Base-by-base conservation (phyloP, 1,140 invertebrate genomes). In the Eriosoma lanigerum region DNA sequence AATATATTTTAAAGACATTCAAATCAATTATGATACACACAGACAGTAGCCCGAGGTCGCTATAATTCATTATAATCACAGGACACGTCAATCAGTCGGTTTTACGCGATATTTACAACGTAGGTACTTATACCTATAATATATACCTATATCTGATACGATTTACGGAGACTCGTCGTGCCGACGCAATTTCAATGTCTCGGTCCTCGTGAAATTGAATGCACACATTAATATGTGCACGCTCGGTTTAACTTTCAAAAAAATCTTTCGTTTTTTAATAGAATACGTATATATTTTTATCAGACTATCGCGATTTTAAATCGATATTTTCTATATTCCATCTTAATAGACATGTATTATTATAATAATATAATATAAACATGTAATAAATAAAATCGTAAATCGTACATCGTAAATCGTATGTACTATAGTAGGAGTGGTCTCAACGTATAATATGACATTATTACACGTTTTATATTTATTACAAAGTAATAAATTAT, bases 61-160 rank as follows among this genome's bases (percentile, higher is more conserved):
- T 1, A 58, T 76, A 58, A 76, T 24, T 76, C 73, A 58, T 76
- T 76, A 58, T 76, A 58, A 76, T 76, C 52, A 76, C 38, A 24
- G 32, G 52, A 56, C 73, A 58, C 73, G 73, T 58, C 72, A 75
- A 75, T 75, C 48, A 26, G 26, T 19, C 48, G n/a, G 19, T 56
- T 58, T 75, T 46, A 76, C 73, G 66, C 44, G 66, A 38, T 64
- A 38, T 64, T 64, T 64, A 64, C 32, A 38, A 38, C 62, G 17
- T n/a, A n/a, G n/a, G n/a, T n/a, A n/a, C n/a, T n/a, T n/a, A n/a
- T n/a, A n/a, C n/a, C n/a, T n/a, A n/a, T n/a, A n/a, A n/a, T n/a
- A n/a, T n/a, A n/a, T n/a, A n/a, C n/a, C n/a, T n/a, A n/a, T n/a
- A n/a, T n/a, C n/a, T n/a, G n/a, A n/a, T n/a, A n/a, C n/a, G n/a